A percentile compares a stretch with the other conserved stretches of the same genome.
Conservation (phyloP, 2,113 vertebrate species). For the Hydrochoerus hydrochaeris region DNA sequence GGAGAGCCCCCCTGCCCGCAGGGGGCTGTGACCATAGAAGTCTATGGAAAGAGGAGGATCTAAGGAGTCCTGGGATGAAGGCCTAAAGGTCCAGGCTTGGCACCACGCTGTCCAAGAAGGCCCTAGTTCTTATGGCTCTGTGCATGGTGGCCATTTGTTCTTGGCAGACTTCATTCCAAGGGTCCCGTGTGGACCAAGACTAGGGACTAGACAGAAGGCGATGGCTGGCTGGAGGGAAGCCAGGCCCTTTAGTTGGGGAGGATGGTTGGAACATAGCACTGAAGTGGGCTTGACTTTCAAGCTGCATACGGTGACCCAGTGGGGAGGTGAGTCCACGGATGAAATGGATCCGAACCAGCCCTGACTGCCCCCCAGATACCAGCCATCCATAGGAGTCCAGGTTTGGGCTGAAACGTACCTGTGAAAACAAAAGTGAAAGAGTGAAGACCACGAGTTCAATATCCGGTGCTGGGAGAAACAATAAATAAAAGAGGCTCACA, state of each 20-base stretch:
- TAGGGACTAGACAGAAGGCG: conserved; percentile 62
- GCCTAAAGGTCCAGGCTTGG: conserved; percentile 65
- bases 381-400: conserved; percentile 92
- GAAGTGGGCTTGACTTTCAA: conserved; percentile 86
- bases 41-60: conserved; percentile 64
- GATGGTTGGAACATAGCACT: conserved; percentile 79
- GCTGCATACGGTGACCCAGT: conserved; percentile 82
- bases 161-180: conserved; percentile 68
- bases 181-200: conserved; percentile 42
- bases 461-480: neutral
- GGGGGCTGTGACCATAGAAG: conserved; percentile 72
- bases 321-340: conserved; percentile 85
- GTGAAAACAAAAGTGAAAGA: conserved; percentile 47
- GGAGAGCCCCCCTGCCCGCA: conserved; percentile 72
- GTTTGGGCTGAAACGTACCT: conserved; percentile 97
- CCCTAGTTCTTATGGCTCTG: conserved; percentile 66
- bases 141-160: conserved; percentile 62
- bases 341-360: conserved; percentile 93
- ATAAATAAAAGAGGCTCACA: neutral
- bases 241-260: conserved; percentile 30
- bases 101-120: conserved; percentile 69
- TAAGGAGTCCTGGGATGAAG: conserved; percentile 72
- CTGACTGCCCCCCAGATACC: conserved; percentile 91
- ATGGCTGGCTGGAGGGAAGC: neutral
- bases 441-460: neutral